A percentile compares a stretch with the other conserved stretches of the same genome.
Evolutionary conservation across 35 echinoderm and acorn worm genomes (phyloP).

Genomic region (Hemicentrotus pulcherrimus): DNA sequence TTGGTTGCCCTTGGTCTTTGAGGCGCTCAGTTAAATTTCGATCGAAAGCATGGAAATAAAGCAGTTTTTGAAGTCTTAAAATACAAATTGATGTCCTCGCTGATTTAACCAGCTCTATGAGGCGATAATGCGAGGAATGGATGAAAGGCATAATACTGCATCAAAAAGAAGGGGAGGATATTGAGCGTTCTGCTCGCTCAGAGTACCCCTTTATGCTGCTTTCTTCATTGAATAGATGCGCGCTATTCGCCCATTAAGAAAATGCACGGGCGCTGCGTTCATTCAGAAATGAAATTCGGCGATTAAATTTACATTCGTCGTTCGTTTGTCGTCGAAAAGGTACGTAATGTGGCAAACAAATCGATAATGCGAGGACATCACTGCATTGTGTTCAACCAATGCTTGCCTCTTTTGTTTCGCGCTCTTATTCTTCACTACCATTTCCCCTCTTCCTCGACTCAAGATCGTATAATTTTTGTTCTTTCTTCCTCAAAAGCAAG

Average conservation of each 20-base stretch:
- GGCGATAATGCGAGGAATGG: constrained; percentile 40
- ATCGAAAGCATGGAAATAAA: background rate
- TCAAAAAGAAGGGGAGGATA: background rate
- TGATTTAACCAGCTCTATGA: constrained; percentile 48
- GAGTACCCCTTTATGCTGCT: background rate
- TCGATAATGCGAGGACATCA: constrained; percentile 37
- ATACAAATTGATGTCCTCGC: constrained; percentile 48
- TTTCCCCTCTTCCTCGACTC: constrained; percentile 28
- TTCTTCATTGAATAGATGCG: background rate
- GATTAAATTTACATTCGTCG: constrained; percentile 56
- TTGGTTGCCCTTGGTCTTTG: background rate
- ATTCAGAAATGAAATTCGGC: constrained; percentile 34
- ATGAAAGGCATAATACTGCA: constrained; percentile 21
- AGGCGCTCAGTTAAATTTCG: background rate
- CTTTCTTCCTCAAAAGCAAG: constrained; percentile 6
- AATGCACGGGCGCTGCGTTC: constrained; percentile 12
- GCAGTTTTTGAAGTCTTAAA: constrained; percentile 18
- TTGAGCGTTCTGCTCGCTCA: background rate
- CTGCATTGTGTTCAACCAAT: constrained; percentile 12
- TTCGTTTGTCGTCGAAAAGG: constrained; percentile 43
- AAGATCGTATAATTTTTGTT: background rate
- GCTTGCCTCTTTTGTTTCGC: constrained; percentile 31
- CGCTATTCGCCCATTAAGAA: background rate
- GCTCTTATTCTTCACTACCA: constrained; percentile 10
- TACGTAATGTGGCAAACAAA: constrained; percentile 35